Conservation (phyloP, 2,113 vertebrate genomes). For the Notothenia rossii region DNA sequence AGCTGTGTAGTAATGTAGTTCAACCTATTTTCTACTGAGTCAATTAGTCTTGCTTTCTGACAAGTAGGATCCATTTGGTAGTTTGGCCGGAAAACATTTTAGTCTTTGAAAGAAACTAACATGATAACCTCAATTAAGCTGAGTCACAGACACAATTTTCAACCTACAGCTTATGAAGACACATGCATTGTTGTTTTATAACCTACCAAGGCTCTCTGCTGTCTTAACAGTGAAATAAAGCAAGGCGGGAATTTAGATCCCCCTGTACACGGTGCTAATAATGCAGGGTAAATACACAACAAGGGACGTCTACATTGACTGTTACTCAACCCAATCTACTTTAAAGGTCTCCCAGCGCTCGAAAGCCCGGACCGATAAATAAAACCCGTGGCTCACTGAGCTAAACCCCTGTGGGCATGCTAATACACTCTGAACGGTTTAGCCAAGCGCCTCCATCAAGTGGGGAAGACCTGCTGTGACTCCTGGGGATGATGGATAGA, state of each 20-base stretch:
- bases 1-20: too few species aligned
- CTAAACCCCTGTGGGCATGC: slow-evolving; percentile 9
- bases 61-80: too few species aligned
- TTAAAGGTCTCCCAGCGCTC: slow-evolving; percentile 18
- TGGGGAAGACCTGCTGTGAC: slow-evolving; percentile 32
- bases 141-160: not conserved
- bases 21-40: too few species aligned
- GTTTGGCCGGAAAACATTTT: too few species aligned
- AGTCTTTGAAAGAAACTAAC: too few species aligned
- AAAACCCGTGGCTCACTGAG: slow-evolving; percentile 16
- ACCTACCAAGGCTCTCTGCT: not conserved
- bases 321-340: slow-evolving; percentile 16
- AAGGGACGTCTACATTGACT: not conserved
- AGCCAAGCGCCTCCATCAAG: slow-evolving; percentile 6
- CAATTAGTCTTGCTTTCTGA: too few species aligned
- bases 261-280: not conserved
- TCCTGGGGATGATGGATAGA: slow-evolving; percentile 27
- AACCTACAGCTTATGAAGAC: not conserved
- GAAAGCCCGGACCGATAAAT: slow-evolving; percentile 31
- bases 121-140: too few species aligned
- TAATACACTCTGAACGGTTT: slow-evolving; percentile 19
- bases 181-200: not conserved
- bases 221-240: not conserved
- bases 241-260: not conserved
- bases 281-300: not conserved